phyloP scores from a whole-genome alignment of 2,113 vertebrate species.

The Mobula birostris region DNA sequence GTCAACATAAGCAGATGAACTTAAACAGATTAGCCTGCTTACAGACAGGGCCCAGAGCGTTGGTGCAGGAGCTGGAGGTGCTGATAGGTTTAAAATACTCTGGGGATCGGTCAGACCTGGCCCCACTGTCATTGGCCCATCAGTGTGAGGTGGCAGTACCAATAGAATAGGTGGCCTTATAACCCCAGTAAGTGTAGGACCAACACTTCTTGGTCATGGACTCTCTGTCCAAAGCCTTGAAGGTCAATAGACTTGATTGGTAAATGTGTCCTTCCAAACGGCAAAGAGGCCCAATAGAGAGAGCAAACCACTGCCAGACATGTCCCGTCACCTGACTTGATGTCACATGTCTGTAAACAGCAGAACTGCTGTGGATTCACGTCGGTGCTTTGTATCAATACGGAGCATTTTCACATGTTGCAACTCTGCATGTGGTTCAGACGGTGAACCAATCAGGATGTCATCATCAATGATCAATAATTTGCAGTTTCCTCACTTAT shows the following conservation, averaged over 20 bases:
- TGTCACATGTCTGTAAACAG: background rate
- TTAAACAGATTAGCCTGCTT: background rate
- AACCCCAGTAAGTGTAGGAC: background rate
- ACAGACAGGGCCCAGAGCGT: background rate
- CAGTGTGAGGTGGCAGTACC: background rate
- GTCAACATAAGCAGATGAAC: background rate
- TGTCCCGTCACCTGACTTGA: background rate
- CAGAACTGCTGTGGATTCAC: background rate
- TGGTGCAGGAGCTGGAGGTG: background rate
- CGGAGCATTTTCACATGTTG: background rate
- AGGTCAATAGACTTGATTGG: background rate
- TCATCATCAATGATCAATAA: background rate
- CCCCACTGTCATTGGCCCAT: background rate
- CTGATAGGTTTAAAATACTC: background rate
- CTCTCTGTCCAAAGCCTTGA: background rate
- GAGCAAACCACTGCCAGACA: background rate
- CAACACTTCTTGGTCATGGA: background rate
- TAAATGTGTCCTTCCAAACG: background rate
- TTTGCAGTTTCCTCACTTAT: background rate
- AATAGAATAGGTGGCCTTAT: background rate
- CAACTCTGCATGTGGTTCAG: background rate
- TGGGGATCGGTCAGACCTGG: background rate
- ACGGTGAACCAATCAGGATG: background rate
- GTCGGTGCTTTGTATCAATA: background rate
- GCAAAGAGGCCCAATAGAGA: background rate